A percentile compares a stretch with the other conserved stretches of the same genome.
phyloP scores from a whole-genome alignment of 2,797 vertebrate species.

The Aeoliscus strigatus region DNA sequence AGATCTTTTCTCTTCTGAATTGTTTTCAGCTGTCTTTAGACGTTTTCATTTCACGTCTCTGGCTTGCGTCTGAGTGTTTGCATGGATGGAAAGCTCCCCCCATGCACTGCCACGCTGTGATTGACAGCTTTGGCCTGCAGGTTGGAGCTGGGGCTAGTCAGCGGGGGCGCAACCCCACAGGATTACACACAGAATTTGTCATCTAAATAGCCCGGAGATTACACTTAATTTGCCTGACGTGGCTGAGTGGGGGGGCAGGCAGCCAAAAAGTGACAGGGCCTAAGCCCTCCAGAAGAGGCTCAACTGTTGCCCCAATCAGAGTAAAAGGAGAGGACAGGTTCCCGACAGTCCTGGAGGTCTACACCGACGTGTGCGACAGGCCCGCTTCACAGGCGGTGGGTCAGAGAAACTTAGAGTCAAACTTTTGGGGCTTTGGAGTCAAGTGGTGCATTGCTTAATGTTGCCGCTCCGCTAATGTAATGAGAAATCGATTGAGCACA shows the following conservation, averaged over 20 bases:
- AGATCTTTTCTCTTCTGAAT: too few species aligned
- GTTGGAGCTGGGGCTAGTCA: conserved; percentile 53
- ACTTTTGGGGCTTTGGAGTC: conserved; percentile 18
- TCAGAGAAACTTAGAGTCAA: conserved; percentile 21
- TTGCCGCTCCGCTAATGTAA: conserved; percentile 59
- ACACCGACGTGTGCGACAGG: conserved; percentile 31
- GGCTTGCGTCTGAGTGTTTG: too few species aligned
- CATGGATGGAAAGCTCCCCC: too few species aligned
- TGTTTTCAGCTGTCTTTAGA: too few species aligned
- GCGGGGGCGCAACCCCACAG: conserved; percentile 51
- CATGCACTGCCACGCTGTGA: conserved; percentile 51
- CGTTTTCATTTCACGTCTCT: too few species aligned
- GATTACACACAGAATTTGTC: conserved; percentile 69
- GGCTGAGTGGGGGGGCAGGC: conserved; percentile 50
- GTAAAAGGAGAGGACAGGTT: conserved; percentile 48
- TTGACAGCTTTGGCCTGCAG: conserved; percentile 66
- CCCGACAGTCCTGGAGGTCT: conserved; percentile 32
- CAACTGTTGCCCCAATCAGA: conserved; percentile 58
- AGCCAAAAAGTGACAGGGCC: conserved; percentile 67
- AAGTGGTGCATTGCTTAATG: conserved; percentile 48
- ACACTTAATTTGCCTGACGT: conserved; percentile 66
- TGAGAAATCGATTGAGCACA: conserved; percentile 45
- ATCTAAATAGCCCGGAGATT: conserved; percentile 70
- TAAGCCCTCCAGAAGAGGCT: conserved; percentile 61
- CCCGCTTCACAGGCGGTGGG: conserved; percentile 10